These are phyloP conservation scores for Phaethon lepturus DNA, from an alignment of 2,113 vertebrate genomes.

Conservation along the genomic window DNA sequence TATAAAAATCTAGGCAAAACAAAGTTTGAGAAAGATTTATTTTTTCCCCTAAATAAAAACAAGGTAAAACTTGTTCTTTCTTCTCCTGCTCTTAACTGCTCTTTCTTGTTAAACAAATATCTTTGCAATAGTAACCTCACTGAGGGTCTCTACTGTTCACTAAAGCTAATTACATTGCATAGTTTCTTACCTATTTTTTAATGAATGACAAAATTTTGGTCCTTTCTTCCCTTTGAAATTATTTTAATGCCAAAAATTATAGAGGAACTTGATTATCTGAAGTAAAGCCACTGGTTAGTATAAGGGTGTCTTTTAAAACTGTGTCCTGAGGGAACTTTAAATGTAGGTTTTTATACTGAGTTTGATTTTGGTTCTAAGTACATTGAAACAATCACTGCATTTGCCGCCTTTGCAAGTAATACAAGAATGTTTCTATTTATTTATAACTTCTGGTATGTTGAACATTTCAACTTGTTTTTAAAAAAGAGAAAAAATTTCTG, in stretches of 20 bases:
- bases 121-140: not conserved
- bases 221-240: not conserved
- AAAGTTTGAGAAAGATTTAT: not conserved
- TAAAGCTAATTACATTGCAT: not conserved
- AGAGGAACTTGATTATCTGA: not conserved
- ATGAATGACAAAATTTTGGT: not conserved
- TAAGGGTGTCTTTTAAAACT: not conserved
- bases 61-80: not conserved
- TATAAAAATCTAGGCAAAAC: not conserved
- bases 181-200: not conserved
- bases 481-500: not conserved
- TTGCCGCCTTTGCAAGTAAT: not conserved
- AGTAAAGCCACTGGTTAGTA: not conserved
- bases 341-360: not conserved
- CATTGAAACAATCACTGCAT: not conserved
- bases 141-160: constrained; percentile 16
- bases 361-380: not conserved
- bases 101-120: not conserved
- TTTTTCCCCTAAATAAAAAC: not conserved
- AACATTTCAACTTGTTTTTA: not conserved
- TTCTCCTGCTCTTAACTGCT: not conserved
- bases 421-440: not conserved
- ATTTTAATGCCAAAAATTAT: not conserved
- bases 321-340: not conserved
- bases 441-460: not conserved